Conservation (phyloP, 2,797 vertebrate species). For the Gymnopithys bicolor region DNA sequence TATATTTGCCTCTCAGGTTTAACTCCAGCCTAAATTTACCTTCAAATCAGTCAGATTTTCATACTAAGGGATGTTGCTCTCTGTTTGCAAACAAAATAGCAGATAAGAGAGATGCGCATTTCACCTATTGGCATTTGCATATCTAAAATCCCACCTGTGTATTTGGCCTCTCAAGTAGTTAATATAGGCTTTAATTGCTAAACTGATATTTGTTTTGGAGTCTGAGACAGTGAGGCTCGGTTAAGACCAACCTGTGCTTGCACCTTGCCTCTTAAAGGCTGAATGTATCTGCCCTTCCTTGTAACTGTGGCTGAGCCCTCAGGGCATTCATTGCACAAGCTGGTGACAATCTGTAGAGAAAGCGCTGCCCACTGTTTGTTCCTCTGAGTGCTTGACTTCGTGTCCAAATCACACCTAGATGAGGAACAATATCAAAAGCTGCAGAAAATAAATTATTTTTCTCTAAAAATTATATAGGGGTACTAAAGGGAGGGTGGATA, state of each 20-base stretch:
- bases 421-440: background rate
- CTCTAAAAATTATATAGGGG: background rate
- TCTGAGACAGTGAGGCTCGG: background rate
- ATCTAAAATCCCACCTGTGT: background rate
- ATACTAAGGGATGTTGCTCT: background rate
- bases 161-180: background rate
- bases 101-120: background rate
- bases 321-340: background rate
- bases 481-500: background rate
- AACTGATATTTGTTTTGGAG: background rate
- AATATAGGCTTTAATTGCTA: background rate
- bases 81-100: background rate
- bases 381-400: background rate
- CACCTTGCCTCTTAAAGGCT: background rate
- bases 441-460: background rate
- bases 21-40: background rate
- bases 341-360: accelerated
- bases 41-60: background rate
- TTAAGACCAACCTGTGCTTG: background rate
- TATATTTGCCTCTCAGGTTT: background rate
- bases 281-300: background rate
- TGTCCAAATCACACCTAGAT: accelerated
- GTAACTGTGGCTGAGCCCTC: background rate
- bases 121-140: background rate
- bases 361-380: background rate